Conservation (phyloP, 2,888 invertebrate species). For the Watsonalla binaria region DNA sequence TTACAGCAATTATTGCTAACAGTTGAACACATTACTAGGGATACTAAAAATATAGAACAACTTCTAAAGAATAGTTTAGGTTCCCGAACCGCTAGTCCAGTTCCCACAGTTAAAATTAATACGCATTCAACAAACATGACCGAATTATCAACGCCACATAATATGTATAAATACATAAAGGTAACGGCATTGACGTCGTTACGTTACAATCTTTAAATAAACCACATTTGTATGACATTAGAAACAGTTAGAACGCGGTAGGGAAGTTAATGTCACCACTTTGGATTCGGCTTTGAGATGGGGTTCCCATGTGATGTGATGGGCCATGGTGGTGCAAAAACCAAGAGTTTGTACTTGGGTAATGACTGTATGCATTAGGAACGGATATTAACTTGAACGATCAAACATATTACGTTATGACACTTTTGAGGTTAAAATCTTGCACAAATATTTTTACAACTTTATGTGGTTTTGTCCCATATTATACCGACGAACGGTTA, state of each 20-base stretch:
- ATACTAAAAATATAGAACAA: no score
- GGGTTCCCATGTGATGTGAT: neutral
- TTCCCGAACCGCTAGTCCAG: neutral
- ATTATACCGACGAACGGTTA: no score
- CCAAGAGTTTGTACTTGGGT: neutral
- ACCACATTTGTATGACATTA: constrained; percentile 42
- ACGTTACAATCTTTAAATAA: constrained; percentile 39
- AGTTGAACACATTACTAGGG: no score
- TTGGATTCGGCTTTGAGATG: constrained; percentile 21
- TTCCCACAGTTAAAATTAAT: constrained; percentile 1
- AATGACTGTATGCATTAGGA: neutral
- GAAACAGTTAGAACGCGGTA: constrained; percentile 39
- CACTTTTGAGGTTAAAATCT: no score
- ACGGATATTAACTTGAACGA: neutral
- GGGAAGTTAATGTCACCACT: constrained; percentile 37
- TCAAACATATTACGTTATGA: no score
- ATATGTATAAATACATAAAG: constrained; percentile 18
- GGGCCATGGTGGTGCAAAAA: neutral
- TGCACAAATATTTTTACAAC: no score
- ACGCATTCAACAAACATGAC: constrained; percentile 10
- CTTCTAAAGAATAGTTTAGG: no score
- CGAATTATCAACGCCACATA: constrained; percentile 11
- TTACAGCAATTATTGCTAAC: no score
- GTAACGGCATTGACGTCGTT: constrained; percentile 34
- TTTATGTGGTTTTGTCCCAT: no score